Percentiles rank a stretch among this genome's conserved stretches.
phyloP scores from a whole-genome alignment of 35 echinoderm and acorn worm genomes.

The Eucidaris tribuloides region DNA sequence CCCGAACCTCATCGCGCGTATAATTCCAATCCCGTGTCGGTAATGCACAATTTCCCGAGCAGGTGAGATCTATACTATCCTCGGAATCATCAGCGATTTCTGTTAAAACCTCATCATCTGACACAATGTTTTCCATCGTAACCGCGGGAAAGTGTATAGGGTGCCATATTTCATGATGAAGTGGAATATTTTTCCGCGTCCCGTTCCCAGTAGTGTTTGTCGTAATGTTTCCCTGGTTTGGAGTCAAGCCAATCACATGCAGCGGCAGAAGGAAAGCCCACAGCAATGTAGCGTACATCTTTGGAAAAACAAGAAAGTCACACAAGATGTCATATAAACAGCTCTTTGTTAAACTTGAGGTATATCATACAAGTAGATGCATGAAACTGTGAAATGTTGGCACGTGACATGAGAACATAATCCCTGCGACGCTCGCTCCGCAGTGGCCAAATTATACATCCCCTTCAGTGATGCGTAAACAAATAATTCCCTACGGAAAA shows the following conservation, averaged over 20 bases:
- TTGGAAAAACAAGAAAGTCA: too few relatives aligned
- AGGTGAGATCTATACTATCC: background rate
- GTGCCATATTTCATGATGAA: slow-evolving; percentile 7
- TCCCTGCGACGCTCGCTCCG: too few relatives aligned
- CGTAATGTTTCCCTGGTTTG: background rate
- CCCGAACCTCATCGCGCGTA: slow-evolving; percentile 20
- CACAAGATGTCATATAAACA: too few relatives aligned
- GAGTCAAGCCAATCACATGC: background rate
- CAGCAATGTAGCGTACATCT: background rate
- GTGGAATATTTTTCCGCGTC: background rate
- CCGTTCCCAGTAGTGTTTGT: background rate
- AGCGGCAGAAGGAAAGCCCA: background rate
- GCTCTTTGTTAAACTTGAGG: too few relatives aligned
- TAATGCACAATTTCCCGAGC: background rate
- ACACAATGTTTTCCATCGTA: background rate
- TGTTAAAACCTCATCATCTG: too few relatives aligned
- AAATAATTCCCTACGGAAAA: too few relatives aligned
- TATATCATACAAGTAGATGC: too few relatives aligned
- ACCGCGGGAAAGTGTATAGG: background rate
- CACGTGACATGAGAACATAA: too few relatives aligned
- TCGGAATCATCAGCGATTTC: background rate
- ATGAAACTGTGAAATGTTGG: too few relatives aligned
- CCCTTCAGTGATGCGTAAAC: too few relatives aligned
- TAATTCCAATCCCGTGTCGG: background rate
- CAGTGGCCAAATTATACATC: too few relatives aligned